These are phyloP conservation scores for Chondrilla cf. caribensis DNA, from an alignment of 37 sponge, comb jelly and placozoan species.

Conservation along the genomic window DNA sequence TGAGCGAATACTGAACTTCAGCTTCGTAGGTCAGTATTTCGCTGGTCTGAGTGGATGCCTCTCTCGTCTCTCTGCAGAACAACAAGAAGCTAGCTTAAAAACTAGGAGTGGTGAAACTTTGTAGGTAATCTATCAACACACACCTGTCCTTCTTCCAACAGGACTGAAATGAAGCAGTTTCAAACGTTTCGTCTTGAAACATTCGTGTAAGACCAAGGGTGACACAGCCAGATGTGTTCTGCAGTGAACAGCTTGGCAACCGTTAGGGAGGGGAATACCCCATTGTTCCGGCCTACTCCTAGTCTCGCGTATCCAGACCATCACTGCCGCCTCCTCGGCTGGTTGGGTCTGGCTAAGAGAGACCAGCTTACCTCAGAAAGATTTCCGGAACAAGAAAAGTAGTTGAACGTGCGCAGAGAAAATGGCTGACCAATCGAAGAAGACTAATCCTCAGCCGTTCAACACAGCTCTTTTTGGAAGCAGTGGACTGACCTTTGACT, in stretches of 20 bases:
- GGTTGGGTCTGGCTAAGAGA: too few species aligned
- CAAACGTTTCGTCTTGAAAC: constrained; percentile 44
- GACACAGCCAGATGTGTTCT: too few species aligned
- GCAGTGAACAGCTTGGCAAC: too few species aligned
- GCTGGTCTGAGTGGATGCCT: constrained; percentile 62
- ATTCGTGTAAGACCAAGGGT: constrained; percentile 31
- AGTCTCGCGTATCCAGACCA: too few species aligned
- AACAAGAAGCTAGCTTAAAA: neutral
- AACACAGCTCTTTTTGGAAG: constrained; percentile 7
- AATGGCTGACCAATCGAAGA: constrained; percentile 20
- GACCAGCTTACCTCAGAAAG: too few species aligned
- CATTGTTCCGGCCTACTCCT: too few species aligned
- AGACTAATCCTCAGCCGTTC: neutral
- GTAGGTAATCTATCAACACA: too few species aligned
- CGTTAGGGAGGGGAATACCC: constrained; percentile 23
- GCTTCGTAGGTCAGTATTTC: constrained; percentile 72
- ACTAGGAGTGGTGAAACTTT: neutral
- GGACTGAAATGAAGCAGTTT: constrained; percentile 22
- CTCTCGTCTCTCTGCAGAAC: constrained; percentile 35
- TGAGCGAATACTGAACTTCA: constrained; percentile 37
- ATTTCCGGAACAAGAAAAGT: neutral
- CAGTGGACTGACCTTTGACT: constrained; percentile 6
- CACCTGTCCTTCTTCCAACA: constrained; percentile 53
- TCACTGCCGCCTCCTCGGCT: too few species aligned
- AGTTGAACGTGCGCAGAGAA: neutral